Conservation (phyloP, 2,888 invertebrate species). For the Dynastes maya region DNA sequence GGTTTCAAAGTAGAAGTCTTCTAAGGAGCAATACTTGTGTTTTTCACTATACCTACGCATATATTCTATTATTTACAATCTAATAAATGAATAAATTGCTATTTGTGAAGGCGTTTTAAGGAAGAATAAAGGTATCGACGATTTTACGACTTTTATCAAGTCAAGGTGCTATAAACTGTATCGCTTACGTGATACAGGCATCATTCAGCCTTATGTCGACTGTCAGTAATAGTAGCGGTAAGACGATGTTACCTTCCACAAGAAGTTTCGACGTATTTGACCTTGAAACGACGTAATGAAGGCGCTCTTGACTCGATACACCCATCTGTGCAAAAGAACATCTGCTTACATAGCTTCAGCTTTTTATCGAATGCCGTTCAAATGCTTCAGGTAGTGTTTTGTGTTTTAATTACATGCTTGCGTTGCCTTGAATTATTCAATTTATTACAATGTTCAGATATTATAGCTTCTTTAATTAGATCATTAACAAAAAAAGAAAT, state of each 20-base stretch:
- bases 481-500: too few species aligned
- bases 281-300: slow-evolving; percentile 34
- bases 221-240: slow-evolving; percentile 21
- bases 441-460: neutral
- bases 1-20: too few species aligned
- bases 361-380: slow-evolving; percentile 9
- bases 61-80: too few species aligned
- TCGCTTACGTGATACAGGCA: neutral
- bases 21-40: too few species aligned
- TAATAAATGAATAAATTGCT: too few species aligned
- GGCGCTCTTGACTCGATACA: neutral
- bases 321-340: slow-evolving; percentile 32
- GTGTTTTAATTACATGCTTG: neutral
- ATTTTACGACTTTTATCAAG: slow-evolving; percentile 1
- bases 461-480: neutral
- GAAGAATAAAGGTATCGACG: too few species aligned
- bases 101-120: too few species aligned
- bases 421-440: neutral
- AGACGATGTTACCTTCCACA: slow-evolving; percentile 39
- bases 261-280: slow-evolving; percentile 23
- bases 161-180: neutral
- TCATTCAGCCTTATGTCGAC: neutral
- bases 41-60: too few species aligned
- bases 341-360: neutral
- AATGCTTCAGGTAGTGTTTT: slow-evolving; percentile 9